Evolutionary conservation across 92 coral and sea anemone genomes (phyloP), one percentile per base, ranked within the genome.

Genomic region (Porites cylindrica): DNA sequence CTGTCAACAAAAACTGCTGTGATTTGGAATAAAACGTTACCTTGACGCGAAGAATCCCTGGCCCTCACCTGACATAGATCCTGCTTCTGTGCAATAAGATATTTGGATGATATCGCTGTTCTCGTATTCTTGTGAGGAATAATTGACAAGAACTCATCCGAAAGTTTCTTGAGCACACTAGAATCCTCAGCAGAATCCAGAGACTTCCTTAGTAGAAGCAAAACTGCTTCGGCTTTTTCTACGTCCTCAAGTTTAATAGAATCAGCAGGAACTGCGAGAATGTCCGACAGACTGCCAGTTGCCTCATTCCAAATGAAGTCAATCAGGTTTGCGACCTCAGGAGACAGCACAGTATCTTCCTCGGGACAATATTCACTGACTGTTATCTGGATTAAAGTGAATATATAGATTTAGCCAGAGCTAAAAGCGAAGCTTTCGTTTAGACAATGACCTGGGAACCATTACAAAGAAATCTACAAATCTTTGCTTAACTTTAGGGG

Each of bases 241-340:
- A 97, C 91, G 61, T 95, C 96, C 67, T 93, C 96, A 1, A 93
- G 89, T 70, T 95, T 97, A 43, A 97, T 87, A 51, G 79, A 78
- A 64, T 91, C 94, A 26, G 94, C 89, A 23, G 99, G 92, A 10
- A 86, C 90, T 3, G 96, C 58, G 13, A 97, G 85, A 63, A 90
- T 71, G 47, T 94, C 91, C 1, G 88, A 59, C 5, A 97, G 91
- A 71, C 94, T 79, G 10, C 98, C 98, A 63, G 89, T 86, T 58
- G 99, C 99, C 66, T 97, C 99, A 60, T 94, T 90, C 99, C 98
- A 97, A 8, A 95, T 91, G 77, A 77, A 82, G 38, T 95, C 96
- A 13, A 97, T 95, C 14, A 97, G 87, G 72, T 92, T 82, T 51
- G 88, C 86, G 26, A 92, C 96, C 32, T 91, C 86, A 58, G 91